phyloP scores from a whole-genome alignment of 2,797 vertebrate species.

The Tympanoctomys barrerae region DNA sequence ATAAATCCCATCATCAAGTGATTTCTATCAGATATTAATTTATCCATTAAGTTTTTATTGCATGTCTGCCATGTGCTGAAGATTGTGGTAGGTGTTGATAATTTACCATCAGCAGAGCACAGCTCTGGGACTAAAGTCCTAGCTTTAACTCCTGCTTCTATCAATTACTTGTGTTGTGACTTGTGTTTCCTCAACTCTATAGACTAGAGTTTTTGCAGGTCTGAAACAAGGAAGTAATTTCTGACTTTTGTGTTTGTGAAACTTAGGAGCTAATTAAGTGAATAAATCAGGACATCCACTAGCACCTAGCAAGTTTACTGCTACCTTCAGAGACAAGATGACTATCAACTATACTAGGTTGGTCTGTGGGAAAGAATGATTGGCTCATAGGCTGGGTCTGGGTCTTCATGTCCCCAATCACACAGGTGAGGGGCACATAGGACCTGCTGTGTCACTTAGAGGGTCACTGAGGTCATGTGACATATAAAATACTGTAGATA shows the following conservation, averaged over 20 bases:
- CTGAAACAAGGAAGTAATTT: not conserved
- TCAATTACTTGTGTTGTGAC: not conserved
- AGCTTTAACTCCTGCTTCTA: not conserved
- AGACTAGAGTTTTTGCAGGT: not conserved
- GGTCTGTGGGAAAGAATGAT: not conserved
- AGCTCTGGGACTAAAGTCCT: not conserved
- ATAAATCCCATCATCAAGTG: not conserved
- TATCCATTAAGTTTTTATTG: not conserved
- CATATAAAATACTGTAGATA: not conserved
- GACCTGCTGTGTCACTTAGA: not conserved
- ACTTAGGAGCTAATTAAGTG: not conserved
- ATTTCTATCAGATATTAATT: not conserved
- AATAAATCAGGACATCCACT: not conserved
- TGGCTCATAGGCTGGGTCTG: not conserved
- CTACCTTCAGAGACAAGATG: not conserved
- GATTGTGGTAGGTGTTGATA: not conserved
- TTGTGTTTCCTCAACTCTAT: not conserved
- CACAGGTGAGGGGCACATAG: not conserved
- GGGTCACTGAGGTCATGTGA: not conserved
- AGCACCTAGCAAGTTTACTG: not conserved
- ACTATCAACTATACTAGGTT: no score
- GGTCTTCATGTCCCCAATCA: not conserved
- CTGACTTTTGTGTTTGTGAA: not conserved
- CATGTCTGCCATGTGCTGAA: not conserved
- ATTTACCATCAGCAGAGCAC: not conserved